Evolutionary conservation across 2,888 invertebrate genomes (phyloP).

Genomic region (Lysandra bellargus): DNA sequence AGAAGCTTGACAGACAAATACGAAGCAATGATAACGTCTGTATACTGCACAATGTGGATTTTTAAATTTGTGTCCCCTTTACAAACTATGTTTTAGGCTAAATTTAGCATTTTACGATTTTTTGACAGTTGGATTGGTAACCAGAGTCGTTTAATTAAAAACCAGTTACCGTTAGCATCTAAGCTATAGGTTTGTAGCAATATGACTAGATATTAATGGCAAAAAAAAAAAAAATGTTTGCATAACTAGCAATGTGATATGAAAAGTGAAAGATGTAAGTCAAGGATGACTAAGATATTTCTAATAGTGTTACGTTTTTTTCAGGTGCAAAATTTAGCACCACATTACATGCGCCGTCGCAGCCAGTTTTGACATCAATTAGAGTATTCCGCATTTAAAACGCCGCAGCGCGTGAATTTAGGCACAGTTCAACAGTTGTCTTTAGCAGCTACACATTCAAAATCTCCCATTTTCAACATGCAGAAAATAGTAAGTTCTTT

Average conservation of each 20-base stretch:
- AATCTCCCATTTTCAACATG: constrained; percentile 51
- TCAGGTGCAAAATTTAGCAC: constrained; percentile 57
- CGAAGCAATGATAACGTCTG: too few relatives aligned
- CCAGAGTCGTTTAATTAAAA: neutral
- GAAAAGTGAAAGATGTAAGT: constrained; percentile 47
- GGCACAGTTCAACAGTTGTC: constrained; percentile 55
- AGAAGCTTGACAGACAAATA: too few relatives aligned
- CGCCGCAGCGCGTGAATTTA: constrained; percentile 40
- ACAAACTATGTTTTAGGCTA: too few relatives aligned
- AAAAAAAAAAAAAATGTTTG: neutral
- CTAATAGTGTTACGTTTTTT: constrained; percentile 35
- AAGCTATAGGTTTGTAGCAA: neutral
- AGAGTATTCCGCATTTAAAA: constrained; percentile 57
- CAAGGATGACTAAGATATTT: constrained; percentile 41
- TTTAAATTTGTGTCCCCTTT: too few relatives aligned
- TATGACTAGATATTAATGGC: neutral
- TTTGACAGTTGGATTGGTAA: too few relatives aligned
- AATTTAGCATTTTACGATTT: too few relatives aligned
- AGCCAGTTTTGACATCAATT: constrained; percentile 63
- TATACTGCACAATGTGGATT: too few relatives aligned
- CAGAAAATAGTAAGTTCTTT: constrained; percentile 60
- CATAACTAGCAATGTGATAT: constrained; percentile 35
- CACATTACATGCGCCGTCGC: constrained; percentile 50
- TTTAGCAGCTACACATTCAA: constrained; percentile 46
- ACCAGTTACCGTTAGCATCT: neutral